Evolutionary conservation across 2,888 invertebrate genomes (phyloP).

Genomic region (Cosmopolites sordidus): DNA sequence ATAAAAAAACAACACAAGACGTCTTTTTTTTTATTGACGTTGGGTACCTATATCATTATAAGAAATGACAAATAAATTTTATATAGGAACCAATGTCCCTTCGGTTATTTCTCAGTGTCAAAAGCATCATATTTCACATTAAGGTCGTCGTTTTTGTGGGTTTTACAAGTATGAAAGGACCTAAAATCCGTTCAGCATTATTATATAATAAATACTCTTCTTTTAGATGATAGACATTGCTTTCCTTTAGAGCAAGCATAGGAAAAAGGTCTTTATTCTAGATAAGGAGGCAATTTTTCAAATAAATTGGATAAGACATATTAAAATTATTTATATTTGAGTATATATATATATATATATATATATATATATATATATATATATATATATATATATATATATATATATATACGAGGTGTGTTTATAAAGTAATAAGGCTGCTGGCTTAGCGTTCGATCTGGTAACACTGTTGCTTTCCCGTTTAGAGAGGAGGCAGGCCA

Average conservation of each 20-base stretch:
- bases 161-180: slow-evolving; percentile 21
- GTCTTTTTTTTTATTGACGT: slow-evolving; percentile 7
- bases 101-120: slow-evolving; percentile 33
- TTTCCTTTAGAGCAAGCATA: slow-evolving; percentile 11
- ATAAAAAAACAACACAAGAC: slow-evolving; percentile 3
- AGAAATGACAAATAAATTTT: slow-evolving; percentile 31
- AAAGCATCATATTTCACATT: slow-evolving; percentile 31
- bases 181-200: slow-evolving; percentile 25
- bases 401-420: no score
- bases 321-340: no score
- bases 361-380: no score
- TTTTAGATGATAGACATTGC: slow-evolving; percentile 22
- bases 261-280: no score
- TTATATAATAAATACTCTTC: slow-evolving; percentile 24
- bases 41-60: slow-evolving; percentile 25
- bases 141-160: slow-evolving; percentile 23
- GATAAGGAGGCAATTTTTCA: no score
- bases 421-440: no score
- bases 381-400: no score
- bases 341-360: no score
- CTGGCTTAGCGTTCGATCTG: no score
- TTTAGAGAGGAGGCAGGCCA: no score
- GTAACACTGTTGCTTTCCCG: no score
- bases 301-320: no score
- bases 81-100: slow-evolving; percentile 27